Evolutionary conservation across 2,888 invertebrate species (phyloP).

Genomic region (Lepidonotus clava): DNA sequence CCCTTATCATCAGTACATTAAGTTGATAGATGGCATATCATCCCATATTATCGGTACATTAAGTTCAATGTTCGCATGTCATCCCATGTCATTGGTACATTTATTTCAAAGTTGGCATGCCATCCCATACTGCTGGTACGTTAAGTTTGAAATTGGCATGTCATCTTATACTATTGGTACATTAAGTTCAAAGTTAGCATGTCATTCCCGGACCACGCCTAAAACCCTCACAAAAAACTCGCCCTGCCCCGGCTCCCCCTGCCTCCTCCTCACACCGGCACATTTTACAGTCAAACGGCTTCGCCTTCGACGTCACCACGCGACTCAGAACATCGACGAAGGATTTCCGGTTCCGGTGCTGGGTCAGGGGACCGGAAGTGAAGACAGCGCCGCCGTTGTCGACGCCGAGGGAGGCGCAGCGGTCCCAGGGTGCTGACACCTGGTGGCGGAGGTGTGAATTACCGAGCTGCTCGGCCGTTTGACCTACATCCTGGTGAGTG

Average conservation of each 20-base stretch:
- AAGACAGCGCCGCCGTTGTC: slow-evolving; percentile 86
- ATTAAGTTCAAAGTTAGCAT: too few relatives aligned
- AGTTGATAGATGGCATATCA: too few relatives aligned
- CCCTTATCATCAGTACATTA: too few relatives aligned
- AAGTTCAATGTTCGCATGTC: too few relatives aligned
- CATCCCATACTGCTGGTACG: too few relatives aligned
- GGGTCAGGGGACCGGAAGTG: slow-evolving; percentile 59
- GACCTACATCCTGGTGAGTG: slow-evolving; percentile 88
- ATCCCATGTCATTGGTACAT: too few relatives aligned
- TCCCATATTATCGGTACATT: too few relatives aligned
- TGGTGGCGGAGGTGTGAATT: slow-evolving; percentile 54
- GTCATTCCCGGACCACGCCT: too few relatives aligned
- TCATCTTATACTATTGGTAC: too few relatives aligned
- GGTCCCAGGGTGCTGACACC: slow-evolving; percentile 73
- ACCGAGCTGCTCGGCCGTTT: neutral
- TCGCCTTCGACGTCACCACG: slow-evolving; percentile 74
- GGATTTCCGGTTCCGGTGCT: neutral
- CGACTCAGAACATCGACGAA: slow-evolving; percentile 76
- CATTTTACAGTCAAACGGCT: slow-evolving; percentile 79
- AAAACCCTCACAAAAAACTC: too few relatives aligned
- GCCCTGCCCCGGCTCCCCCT: slow-evolving; percentile 77
- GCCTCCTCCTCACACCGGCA: slow-evolving; percentile 80
- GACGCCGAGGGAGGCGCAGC: slow-evolving; percentile 86
- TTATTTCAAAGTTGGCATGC: too few relatives aligned
- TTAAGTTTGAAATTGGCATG: too few relatives aligned